phyloP scores from a whole-genome alignment of 2,113 vertebrate species.

The Calidris pugnax region DNA sequence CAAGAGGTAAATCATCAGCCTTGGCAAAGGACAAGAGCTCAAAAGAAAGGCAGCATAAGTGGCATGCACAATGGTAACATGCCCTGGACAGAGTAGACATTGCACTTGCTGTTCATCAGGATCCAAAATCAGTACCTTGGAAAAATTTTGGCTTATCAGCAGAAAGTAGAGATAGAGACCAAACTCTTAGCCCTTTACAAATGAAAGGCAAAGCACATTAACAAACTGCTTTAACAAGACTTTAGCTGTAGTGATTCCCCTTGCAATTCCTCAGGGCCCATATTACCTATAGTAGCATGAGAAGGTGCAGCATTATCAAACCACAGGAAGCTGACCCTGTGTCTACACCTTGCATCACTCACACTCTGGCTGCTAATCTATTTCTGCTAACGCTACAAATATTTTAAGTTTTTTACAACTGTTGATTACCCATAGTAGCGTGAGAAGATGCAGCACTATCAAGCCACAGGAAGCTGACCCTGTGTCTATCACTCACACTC shows the following conservation, averaged over 20 bases:
- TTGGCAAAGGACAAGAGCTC: background rate
- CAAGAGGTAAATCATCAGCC: background rate
- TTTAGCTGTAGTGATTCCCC: background rate
- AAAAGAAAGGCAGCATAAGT: background rate
- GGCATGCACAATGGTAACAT: background rate
- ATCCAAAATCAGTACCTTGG: background rate
- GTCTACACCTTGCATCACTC: background rate
- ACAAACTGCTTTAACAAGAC: background rate
- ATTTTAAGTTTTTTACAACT: no score
- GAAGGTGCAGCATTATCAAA: background rate
- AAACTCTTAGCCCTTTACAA: background rate
- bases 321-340: background rate
- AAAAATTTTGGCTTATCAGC: background rate
- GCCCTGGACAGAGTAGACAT: background rate
- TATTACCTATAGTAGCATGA: background rate
- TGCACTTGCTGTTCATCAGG: background rate
- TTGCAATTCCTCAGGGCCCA: background rate
- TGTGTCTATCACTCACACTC: no score
- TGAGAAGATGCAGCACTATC: no score
- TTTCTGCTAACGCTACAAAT: background rate
- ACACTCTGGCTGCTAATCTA: background rate
- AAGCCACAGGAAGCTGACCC: no score
- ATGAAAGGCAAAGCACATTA: background rate
- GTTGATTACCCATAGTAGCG: no score
- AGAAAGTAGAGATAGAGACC: background rate